These are phyloP conservation scores for Platygyra sinensis DNA, from an alignment of 64 coral and sea anemone genomes.

Conservation along the genomic window DNA sequence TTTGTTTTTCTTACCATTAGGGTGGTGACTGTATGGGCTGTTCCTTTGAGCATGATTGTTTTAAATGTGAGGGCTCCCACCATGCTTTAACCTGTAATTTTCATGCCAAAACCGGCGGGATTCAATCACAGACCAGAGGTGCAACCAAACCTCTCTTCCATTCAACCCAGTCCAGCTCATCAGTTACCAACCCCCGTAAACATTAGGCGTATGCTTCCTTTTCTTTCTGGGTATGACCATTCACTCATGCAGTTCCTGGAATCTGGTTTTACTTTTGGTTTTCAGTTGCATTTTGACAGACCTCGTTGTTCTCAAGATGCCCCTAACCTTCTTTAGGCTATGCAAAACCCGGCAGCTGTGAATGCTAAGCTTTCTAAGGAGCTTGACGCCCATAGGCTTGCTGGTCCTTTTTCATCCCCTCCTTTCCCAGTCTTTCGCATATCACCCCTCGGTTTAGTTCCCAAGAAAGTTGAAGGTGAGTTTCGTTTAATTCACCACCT, in stretches of 20 bases:
- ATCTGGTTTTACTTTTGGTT: conserved; percentile 34
- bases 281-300: neutral
- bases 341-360: too few relatives aligned
- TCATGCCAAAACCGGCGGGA: conserved; percentile 2
- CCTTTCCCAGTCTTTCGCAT: conserved; percentile 3
- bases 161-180: neutral
- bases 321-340: too few relatives aligned
- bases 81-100: conserved; percentile 36
- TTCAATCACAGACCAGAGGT: neutral
- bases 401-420: conserved; percentile 13
- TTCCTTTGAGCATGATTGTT: conserved; percentile 46
- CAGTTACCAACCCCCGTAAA: conserved; percentile 34
- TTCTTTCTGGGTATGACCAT: conserved; percentile 21
- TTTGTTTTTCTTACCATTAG: conserved; percentile 10
- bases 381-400: conserved; percentile 6
- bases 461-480: conserved; percentile 17
- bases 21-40: conserved; percentile 41
- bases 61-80: conserved; percentile 31
- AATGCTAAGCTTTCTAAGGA: too few relatives aligned
- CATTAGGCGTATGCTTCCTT: neutral
- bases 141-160: neutral
- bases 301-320: too few relatives aligned
- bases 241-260: conserved; percentile 1
- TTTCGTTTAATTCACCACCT: conserved; percentile 39
- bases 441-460: conserved; percentile 27